Evolutionary conservation across 2,888 invertebrate genomes (phyloP).

Genomic region (Latheticus oryzae): DNA sequence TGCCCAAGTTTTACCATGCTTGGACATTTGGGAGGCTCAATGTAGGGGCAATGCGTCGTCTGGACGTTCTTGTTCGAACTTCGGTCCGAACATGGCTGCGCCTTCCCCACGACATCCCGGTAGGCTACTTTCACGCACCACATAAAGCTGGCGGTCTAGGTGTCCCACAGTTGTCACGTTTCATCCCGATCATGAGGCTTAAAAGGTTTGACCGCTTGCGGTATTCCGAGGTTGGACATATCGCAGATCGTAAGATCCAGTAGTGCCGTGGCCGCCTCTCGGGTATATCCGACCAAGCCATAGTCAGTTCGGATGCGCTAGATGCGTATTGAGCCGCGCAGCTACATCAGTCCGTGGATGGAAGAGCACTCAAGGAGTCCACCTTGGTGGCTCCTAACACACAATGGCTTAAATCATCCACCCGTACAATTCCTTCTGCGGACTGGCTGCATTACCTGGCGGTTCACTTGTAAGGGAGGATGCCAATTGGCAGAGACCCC

Average conservation of each 20-base stretch:
- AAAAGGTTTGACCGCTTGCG: not conserved
- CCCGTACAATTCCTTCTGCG: constrained; percentile 3
- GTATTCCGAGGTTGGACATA: not conserved
- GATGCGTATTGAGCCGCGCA: constrained; percentile 1
- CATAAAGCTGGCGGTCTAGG: too few relatives aligned
- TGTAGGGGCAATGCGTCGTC: too few relatives aligned
- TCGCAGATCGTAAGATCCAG: not conserved
- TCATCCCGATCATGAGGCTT: constrained; percentile 2
- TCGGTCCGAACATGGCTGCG: not conserved
- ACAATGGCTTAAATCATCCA: constrained; percentile 1
- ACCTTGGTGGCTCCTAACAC: not conserved
- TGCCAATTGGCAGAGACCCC: constrained; percentile 4
- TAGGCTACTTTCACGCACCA: not conserved
- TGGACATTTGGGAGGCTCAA: too few relatives aligned
- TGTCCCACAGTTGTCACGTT: too few relatives aligned
- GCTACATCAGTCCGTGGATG: constrained; percentile 2
- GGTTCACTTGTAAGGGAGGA: constrained; percentile 7
- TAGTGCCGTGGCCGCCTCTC: constrained; percentile 7
- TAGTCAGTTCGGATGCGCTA: not conserved
- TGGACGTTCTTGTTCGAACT: not conserved
- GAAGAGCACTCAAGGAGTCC: constrained; percentile 3
- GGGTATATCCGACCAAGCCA: not conserved
- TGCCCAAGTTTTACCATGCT: too few relatives aligned
- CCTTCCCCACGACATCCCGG: not conserved
- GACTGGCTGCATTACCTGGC: constrained; percentile 8